Conservation (phyloP, 2,888 invertebrate genomes). For the Perithous albicinctus region DNA sequence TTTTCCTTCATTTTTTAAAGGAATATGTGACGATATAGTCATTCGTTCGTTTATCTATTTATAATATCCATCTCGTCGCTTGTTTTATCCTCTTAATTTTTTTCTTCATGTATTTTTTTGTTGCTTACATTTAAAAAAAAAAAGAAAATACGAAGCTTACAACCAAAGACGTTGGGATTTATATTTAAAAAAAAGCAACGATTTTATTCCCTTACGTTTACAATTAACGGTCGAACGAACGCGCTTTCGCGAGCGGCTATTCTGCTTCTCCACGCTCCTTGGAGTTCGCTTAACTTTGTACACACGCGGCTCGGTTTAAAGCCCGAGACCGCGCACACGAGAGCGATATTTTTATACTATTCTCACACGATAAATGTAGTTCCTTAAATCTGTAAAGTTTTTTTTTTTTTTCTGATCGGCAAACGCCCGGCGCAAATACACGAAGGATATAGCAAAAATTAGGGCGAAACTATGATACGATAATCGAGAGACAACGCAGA, state of each 20-base stretch:
- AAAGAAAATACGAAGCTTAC: background rate
- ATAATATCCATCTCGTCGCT: background rate
- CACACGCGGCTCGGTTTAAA: background rate
- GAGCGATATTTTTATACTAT: background rate
- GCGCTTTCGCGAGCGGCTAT: background rate
- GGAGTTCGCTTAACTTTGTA: constrained; percentile 33
- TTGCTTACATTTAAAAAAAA: constrained; percentile 11
- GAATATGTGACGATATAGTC: constrained; percentile 21
- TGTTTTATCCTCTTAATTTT: background rate
- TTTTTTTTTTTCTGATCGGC: background rate
- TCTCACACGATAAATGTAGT: constrained; percentile 19
- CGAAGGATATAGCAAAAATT: no score
- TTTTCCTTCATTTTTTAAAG: constrained; percentile 26
- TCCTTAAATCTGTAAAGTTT: background rate
- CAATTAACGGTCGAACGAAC: background rate
- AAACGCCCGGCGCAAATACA: background rate
- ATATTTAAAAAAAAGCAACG: no score
- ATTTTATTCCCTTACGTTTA: constrained; percentile 33
- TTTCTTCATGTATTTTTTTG: constrained; percentile 3
- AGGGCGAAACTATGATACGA: no score
- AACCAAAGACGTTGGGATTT: background rate
- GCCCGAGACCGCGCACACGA: constrained; percentile 14
- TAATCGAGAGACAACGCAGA: no score
- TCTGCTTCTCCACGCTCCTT: background rate
- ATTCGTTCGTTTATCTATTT: constrained; percentile 24